Percentiles rank a stretch among this genome's conserved stretches.
Evolutionary conservation across 2,888 invertebrate species (phyloP).

Genomic region (Torymus auratus): DNA sequence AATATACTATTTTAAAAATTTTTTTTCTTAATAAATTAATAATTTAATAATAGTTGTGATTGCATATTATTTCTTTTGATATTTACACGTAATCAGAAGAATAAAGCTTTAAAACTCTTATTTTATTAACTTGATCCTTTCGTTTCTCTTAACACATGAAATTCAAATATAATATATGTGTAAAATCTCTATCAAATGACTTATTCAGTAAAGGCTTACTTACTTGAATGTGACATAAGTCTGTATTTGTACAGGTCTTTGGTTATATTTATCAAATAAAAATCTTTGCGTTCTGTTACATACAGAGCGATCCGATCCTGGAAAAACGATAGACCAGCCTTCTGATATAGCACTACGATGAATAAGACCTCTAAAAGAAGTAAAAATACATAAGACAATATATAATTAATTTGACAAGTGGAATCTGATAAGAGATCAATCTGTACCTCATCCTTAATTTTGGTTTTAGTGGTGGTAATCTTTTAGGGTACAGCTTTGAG

Average conservation of each 20-base stretch:
- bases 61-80: neutral
- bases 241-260: conserved; percentile 87
- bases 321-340: conserved; percentile 87
- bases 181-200: too few relatives aligned
- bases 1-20: neutral
- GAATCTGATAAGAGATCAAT: too few relatives aligned
- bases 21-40: conserved; percentile 57
- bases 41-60: conserved; percentile 22
- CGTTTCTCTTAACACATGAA: too few relatives aligned
- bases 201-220: conserved; percentile 27
- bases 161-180: too few relatives aligned
- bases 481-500: conserved; percentile 82
- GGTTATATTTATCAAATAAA: conserved; percentile 82
- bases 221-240: conserved; percentile 83
- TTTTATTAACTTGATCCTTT: too few relatives aligned
- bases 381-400: conserved; percentile 34
- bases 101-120: too few relatives aligned
- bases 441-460: conserved; percentile 79
- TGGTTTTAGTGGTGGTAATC: conserved; percentile 82
- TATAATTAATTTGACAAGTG: neutral
- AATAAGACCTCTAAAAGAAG: conserved; percentile 75
- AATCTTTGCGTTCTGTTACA: conserved; percentile 89
- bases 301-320: conserved; percentile 89
- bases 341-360: conserved; percentile 77
- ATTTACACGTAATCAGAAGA: too few relatives aligned